phyloP scores from a whole-genome alignment of 2,888 invertebrate species.

The Acronicta alni region DNA sequence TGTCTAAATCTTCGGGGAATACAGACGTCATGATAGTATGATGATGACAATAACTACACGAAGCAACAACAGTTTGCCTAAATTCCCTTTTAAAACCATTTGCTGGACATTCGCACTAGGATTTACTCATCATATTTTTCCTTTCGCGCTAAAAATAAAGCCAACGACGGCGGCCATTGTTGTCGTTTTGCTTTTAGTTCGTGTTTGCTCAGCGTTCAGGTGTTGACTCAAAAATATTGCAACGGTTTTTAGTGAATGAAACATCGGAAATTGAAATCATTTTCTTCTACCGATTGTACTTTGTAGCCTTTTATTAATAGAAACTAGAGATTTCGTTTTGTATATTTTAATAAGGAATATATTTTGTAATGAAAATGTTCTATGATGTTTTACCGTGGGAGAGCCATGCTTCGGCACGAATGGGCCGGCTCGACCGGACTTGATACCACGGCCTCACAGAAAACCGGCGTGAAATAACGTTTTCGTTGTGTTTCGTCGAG shows the following conservation, averaged over 20 bases:
- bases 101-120: slow-evolving; percentile 47
- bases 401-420: no score
- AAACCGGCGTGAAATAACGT: no score
- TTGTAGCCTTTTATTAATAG: slow-evolving; percentile 15
- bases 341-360: no score
- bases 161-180: slow-evolving; percentile 56
- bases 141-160: slow-evolving; percentile 62
- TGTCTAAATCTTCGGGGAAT: no score
- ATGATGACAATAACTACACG: no score
- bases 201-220: slow-evolving; percentile 66
- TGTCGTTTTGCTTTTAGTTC: slow-evolving; percentile 61
- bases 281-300: slow-evolving; percentile 37
- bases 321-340: neutral
- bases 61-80: neutral
- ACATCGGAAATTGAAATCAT: slow-evolving; percentile 61
- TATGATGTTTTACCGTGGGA: no score
- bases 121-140: slow-evolving; percentile 66
- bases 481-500: no score
- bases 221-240: slow-evolving; percentile 75
- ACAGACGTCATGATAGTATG: no score
- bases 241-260: slow-evolving; percentile 66
- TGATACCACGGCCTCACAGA: no score
- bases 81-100: slow-evolving; percentile 22
- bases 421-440: no score
- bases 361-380: slow-evolving; percentile 29